Base-by-base conservation (phyloP, 2,113 vertebrate genomes). In the Hippocampus mohnikei region DNA sequence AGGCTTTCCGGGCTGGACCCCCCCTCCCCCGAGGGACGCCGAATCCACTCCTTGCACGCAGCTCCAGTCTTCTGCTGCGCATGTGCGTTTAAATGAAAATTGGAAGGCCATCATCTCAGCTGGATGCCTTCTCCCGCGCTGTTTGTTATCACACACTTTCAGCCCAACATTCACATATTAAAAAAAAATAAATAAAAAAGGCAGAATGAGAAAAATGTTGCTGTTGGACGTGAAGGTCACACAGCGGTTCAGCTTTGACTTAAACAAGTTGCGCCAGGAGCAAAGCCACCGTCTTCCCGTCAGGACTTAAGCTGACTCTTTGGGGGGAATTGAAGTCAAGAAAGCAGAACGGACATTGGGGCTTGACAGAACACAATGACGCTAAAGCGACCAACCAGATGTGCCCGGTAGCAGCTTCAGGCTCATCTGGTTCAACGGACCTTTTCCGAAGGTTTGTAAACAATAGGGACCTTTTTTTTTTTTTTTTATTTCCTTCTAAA, bases 41-140 rank as follows among this genome's bases (percentile, higher is more conserved):
- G 12, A 60, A 67, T 48, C 55, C 21, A 58, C 48, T 53, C 64
- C 71, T 55, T 41, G 11, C 9, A 70, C 55, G 73, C 66, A 71
- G 71, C 79, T 37, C 70, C 64, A 44, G 58, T 78, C 61, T 76
- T 79, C 69, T 58, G 27, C 8, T 56, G 48, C 71, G 50, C 44
- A 46, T 29, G 59, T 58, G 59, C 62, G 29, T 67, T 63, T 67
- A 73, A 81, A 77, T 79, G 75, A 71, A 75, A 81, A 73, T 66
- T 55, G 5, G 5, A 69, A 69, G 62, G 72, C 80, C 20, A 79
- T 81, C 73, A 77, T 87, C 81, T 73, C 78, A 84, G 81, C 81
- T 78, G 78, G 84, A 80, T 42, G 61, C 67, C 69, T 73, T 66
- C 65, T 66, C 12, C 1, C 37, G 55, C 56, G 73, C 15, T 42